A percentile compares a stretch with the other conserved stretches of the same genome.
These are phyloP conservation scores for Speoplatyrhinus poulsoni DNA, from an alignment of 2,113 vertebrate genomes.

Conservation along the genomic window DNA sequence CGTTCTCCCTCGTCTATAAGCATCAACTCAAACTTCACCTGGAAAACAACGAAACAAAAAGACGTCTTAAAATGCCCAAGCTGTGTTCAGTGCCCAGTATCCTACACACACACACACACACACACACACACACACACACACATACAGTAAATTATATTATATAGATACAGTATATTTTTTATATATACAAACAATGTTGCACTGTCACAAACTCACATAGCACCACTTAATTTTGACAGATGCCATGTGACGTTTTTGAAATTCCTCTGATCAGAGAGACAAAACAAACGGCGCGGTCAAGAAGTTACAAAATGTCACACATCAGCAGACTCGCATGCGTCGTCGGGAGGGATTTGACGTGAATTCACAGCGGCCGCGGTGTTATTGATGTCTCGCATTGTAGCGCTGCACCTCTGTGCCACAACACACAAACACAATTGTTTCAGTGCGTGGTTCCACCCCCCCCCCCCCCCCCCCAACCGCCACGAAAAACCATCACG, in stretches of 20 bases:
- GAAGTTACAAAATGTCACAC: conserved; percentile 47
- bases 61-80: conserved; percentile 29
- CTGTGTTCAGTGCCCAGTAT: conserved; percentile 51
- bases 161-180: background rate
- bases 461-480: background rate
- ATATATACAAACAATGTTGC: conserved; percentile 24
- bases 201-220: conserved; percentile 26
- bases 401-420: no score
- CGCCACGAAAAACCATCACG: conserved; percentile 42
- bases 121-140: background rate
- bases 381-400: no score
- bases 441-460: background rate
- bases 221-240: conserved; percentile 33
- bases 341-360: conserved; percentile 23
- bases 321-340: background rate
- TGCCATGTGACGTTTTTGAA: conserved; percentile 25
- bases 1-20: conserved; percentile 53
- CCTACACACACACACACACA: conserved; percentile 17
- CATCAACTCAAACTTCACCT: conserved; percentile 54
- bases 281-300: conserved; percentile 24
- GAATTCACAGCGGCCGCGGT: background rate
- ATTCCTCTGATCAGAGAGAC: conserved; percentile 38
- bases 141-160: background rate
- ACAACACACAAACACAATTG: no score
- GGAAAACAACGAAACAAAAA: conserved; percentile 52